These are phyloP conservation scores for Lydus trimaculatus DNA, from an alignment of 2,888 invertebrate genomes.

Conservation along the genomic window DNA sequence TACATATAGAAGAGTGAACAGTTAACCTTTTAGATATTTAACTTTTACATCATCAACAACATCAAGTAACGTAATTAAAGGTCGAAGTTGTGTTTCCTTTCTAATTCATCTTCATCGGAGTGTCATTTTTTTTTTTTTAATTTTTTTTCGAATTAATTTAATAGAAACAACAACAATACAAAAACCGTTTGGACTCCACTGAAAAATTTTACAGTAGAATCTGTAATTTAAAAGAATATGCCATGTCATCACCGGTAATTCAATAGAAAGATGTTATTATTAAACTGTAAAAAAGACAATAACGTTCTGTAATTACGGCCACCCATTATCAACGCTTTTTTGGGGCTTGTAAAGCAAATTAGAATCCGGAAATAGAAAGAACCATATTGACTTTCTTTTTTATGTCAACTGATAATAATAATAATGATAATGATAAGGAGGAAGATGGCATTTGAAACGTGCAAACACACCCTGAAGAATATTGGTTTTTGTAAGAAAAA, in stretches of 20 bases:
- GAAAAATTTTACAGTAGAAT: slow-evolving; percentile 21
- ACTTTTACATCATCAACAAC: slow-evolving; percentile 18
- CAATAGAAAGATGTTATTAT: too few relatives aligned
- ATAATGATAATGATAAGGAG: background rate
- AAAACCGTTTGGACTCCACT: too few relatives aligned
- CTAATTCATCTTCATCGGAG: background rate
- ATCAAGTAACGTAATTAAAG: slow-evolving; percentile 22
- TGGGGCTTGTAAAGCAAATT: too few relatives aligned
- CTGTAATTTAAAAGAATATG: slow-evolving; percentile 26
- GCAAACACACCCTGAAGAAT: background rate
- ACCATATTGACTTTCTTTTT: too few relatives aligned
- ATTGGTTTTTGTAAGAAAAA: background rate
- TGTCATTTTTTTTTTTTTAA: background rate
- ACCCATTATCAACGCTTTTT: too few relatives aligned
- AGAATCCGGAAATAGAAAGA: too few relatives aligned
- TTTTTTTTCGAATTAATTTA: too few relatives aligned
- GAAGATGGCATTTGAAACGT: background rate
- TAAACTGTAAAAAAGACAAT: too few relatives aligned
- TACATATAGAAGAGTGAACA: slow-evolving; percentile 3
- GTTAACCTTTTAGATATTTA: slow-evolving; percentile 30
- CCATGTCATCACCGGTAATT: slow-evolving; percentile 28
- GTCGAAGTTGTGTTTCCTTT: slow-evolving; percentile 25
- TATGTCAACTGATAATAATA: slow-evolving; percentile 4
- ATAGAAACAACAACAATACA: slow-evolving; percentile 1
- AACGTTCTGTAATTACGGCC: too few relatives aligned